phyloP scores from a whole-genome alignment of 2,113 vertebrate genomes.

The Rutilus rutilus region DNA sequence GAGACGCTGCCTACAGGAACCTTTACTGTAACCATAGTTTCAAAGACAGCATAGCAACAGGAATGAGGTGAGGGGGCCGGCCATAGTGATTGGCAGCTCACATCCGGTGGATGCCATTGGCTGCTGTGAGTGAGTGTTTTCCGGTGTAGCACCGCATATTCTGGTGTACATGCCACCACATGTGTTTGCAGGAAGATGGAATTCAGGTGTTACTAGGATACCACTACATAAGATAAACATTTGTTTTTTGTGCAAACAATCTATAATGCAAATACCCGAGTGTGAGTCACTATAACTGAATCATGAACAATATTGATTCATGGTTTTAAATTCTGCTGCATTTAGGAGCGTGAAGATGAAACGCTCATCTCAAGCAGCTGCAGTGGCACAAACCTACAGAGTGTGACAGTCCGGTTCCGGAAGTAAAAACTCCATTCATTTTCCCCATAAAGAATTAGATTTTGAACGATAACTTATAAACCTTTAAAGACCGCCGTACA shows the following conservation, averaged over 20 bases:
- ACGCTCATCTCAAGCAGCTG: not conserved
- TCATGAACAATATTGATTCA: not conserved
- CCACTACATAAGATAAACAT: constrained; percentile 19
- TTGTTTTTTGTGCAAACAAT: constrained; percentile 29
- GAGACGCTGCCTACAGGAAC: constrained; percentile 55
- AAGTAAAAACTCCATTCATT: too few species aligned
- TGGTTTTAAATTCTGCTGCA: not conserved
- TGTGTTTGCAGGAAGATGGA: not conserved
- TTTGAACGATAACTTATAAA: too few species aligned
- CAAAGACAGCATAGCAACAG: constrained; percentile 66
- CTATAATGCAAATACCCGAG: not conserved
- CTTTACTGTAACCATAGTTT: constrained; percentile 66
- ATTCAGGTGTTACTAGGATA: constrained; percentile 45
- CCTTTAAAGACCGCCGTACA: too few species aligned
- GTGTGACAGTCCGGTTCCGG: too few species aligned
- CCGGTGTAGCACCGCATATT: constrained; percentile 23
- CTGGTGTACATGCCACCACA: constrained; percentile 47
- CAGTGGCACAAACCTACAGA: not conserved
- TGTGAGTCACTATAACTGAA: not conserved
- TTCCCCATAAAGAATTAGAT: too few species aligned
- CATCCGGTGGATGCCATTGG: constrained; percentile 53
- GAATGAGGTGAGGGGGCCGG: constrained; percentile 62
- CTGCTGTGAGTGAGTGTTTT: constrained; percentile 36
- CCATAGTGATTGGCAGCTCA: constrained; percentile 57
- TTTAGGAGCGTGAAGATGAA: not conserved